A percentile compares a stretch with the other conserved stretches of the same genome.
These are phyloP conservation scores for Linnaemya tessellans DNA, from an alignment of 2,888 invertebrate genomes.

Conservation along the genomic window DNA sequence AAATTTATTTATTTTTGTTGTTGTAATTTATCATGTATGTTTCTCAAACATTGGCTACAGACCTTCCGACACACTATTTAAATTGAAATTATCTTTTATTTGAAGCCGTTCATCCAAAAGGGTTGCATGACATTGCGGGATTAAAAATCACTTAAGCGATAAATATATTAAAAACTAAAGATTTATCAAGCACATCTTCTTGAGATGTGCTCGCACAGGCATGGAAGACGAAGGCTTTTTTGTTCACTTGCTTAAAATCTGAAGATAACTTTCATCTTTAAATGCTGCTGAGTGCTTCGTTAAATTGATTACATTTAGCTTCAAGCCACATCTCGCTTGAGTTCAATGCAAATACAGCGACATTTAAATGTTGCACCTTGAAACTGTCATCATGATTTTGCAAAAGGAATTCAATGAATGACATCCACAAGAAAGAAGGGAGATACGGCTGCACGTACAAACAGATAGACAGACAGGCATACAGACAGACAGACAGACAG, in stretches of 20 bases:
- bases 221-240: background rate
- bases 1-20: conserved; percentile 49
- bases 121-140: conserved; percentile 51
- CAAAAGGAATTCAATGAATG: conserved; percentile 25
- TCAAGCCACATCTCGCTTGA: conserved; percentile 61
- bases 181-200: conserved; percentile 5
- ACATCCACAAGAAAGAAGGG: conserved; percentile 5
- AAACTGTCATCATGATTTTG: conserved; percentile 28
- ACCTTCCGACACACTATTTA: background rate
- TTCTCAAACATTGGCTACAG: background rate
- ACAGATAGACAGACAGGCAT: no score
- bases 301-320: conserved; percentile 60
- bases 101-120: conserved; percentile 40
- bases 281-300: conserved; percentile 23
- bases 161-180: conserved; percentile 28
- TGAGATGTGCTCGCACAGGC: background rate
- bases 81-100: conserved; percentile 26
- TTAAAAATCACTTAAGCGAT: conserved; percentile 65
- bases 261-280: conserved; percentile 32
- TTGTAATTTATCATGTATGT: conserved; percentile 62
- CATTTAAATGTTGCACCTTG: conserved; percentile 60
- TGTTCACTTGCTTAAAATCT: conserved; percentile 28
- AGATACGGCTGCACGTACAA: background rate
- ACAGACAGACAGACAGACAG: background rate
- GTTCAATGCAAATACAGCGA: conserved; percentile 65